These are phyloP conservation scores for Chydorus sphaericus DNA, from an alignment of 2,888 invertebrate species.

Conservation along the genomic window DNA sequence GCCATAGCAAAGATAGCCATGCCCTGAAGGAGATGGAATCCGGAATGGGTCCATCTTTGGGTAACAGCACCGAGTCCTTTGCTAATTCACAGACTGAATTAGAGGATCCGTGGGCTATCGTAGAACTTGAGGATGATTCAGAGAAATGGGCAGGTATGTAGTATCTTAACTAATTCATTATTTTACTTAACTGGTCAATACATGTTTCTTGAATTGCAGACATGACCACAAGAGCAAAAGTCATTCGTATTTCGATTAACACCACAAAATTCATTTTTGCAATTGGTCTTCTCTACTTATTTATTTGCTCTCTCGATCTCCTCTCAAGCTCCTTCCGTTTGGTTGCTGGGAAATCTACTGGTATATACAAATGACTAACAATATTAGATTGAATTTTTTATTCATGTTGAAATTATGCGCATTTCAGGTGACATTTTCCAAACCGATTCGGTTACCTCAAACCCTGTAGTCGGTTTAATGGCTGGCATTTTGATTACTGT, in stretches of 20 bases:
- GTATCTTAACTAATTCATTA: background rate
- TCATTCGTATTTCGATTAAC: constrained; percentile 20
- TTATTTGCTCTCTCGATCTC: constrained; percentile 31
- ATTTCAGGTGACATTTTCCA: constrained; percentile 29
- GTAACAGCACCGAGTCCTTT: background rate
- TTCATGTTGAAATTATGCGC: background rate
- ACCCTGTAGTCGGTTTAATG: constrained; percentile 39
- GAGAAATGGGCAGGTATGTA: constrained; percentile 10
- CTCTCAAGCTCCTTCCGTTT: constrained; percentile 29
- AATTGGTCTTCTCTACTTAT: constrained; percentile 27
- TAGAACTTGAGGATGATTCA: constrained; percentile 9
- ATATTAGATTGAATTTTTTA: constrained; percentile 12
- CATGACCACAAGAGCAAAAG: constrained; percentile 19
- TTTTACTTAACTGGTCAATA: background rate
- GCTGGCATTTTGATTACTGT: constrained; percentile 39
- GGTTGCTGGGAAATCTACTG: constrained; percentile 27
- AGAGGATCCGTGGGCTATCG: constrained; percentile 10
- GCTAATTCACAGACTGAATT: background rate
- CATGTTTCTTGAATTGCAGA: background rate
- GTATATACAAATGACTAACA: constrained; percentile 17
- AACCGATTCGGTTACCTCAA: constrained; percentile 31
- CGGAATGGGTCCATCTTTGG: background rate
- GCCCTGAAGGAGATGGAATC: background rate
- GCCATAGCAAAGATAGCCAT: too few species aligned
- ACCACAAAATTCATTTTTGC: constrained; percentile 22